Evolutionary conservation across 1,140 invertebrate species (phyloP).

Genomic region (Leptopilina boulardi): DNA sequence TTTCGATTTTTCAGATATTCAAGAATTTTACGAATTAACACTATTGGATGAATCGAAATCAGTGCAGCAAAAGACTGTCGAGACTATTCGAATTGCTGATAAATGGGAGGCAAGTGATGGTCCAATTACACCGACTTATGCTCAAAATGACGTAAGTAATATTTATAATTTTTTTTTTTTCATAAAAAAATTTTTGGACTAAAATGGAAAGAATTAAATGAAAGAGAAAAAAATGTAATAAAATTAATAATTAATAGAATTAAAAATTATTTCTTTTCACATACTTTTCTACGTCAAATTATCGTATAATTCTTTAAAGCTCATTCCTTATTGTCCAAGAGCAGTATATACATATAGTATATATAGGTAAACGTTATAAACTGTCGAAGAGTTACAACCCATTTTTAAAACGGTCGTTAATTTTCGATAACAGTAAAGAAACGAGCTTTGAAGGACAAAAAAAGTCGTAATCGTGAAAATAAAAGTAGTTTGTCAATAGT

Average conservation of each 20-base stretch:
- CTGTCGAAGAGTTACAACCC: background rate
- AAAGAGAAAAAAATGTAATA: no score
- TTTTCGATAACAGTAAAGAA: slow-evolving; percentile 2
- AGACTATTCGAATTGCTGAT: slow-evolving; percentile 95
- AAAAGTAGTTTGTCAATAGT: background rate
- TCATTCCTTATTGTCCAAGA: background rate
- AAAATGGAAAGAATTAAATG: slow-evolving; percentile 34
- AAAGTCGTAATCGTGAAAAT: background rate
- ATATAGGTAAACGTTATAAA: background rate
- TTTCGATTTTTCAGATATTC: slow-evolving; percentile 93
- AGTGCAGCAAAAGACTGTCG: slow-evolving; percentile 95
- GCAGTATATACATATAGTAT: no score
- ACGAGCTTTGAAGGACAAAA: background rate
- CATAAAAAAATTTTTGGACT: slow-evolving; percentile 21
- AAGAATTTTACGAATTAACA: slow-evolving; percentile 98
- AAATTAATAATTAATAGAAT: no score
- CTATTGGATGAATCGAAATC: slow-evolving; percentile 96
- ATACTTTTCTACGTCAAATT: no score
- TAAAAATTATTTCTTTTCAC: no score
- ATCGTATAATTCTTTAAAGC: background rate
- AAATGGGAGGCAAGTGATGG: slow-evolving; percentile 92
- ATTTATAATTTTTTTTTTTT: slow-evolving; percentile 53
- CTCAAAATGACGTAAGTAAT: slow-evolving; percentile 81
- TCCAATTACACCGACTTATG: slow-evolving; percentile 78
- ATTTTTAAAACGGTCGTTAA: slow-evolving; percentile 4